These are phyloP conservation scores for Amphilophus citrinellus DNA, from an alignment of 2,113 vertebrate species.

Conservation along the genomic window DNA sequence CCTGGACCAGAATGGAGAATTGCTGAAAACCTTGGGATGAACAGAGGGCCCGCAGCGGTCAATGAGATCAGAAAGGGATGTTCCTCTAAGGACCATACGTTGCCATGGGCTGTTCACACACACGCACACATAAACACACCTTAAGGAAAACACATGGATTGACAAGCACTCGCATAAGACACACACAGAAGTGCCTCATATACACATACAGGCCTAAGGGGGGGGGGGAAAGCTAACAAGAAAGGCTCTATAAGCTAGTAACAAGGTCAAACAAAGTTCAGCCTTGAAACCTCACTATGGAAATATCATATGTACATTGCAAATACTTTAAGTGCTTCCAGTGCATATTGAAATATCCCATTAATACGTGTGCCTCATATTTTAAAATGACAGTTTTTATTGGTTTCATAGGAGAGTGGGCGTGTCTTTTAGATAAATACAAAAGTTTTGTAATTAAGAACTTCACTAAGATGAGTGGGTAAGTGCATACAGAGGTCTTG, in stretches of 20 bases:
- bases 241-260: constrained; percentile 45
- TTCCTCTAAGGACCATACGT: constrained; percentile 51
- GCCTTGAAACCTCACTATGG: constrained; percentile 32
- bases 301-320: constrained; percentile 43
- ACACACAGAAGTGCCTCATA: background rate
- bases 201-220: constrained; percentile 33
- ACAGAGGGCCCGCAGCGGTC: constrained; percentile 61
- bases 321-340: constrained; percentile 15
- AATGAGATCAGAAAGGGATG: constrained; percentile 55
- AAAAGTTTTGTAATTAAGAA: constrained; percentile 62
- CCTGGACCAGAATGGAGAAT: constrained; percentile 35
- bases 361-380: background rate
- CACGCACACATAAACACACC: constrained; percentile 35
- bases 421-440: constrained; percentile 33
- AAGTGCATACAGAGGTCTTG: constrained; percentile 61
- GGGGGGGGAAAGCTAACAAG: constrained; percentile 12
- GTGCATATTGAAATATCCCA: constrained; percentile 11
- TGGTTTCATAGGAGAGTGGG: background rate
- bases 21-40: constrained; percentile 30
- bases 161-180: constrained; percentile 1
- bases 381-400: background rate
- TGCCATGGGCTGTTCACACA: constrained; percentile 54
- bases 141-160: constrained; percentile 33
- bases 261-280: constrained; percentile 63
- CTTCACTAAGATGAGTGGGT: constrained; percentile 44